A percentile compares a stretch with the other conserved stretches of the same genome.
phyloP scores from a whole-genome alignment of 2,113 vertebrate species.

The Tetrao urogallus region DNA sequence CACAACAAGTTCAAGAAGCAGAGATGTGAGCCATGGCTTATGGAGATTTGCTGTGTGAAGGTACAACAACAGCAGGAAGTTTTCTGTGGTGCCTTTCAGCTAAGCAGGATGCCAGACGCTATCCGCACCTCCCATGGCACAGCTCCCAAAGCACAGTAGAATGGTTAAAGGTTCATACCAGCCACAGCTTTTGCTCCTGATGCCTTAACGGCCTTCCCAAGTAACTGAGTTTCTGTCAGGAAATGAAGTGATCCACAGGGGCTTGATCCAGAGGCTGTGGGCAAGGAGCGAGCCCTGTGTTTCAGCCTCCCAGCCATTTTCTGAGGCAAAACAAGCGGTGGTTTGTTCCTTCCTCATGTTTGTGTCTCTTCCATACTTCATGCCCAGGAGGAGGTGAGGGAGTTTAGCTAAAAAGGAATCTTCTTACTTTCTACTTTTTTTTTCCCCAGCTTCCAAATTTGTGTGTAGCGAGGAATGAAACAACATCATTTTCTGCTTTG shows the following conservation, averaged over 20 bases:
- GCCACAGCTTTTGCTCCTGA: background rate
- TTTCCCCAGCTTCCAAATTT: slow-evolving; percentile 19
- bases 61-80: background rate
- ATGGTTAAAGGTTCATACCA: background rate
- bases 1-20: background rate
- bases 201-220: background rate
- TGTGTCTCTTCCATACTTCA: background rate
- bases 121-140: background rate
- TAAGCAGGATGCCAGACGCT: background rate
- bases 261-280: background rate
- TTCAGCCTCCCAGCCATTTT: background rate
- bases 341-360: background rate
- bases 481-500: slow-evolving; percentile 66
- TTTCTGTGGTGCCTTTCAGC: background rate
- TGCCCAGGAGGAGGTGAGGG: background rate
- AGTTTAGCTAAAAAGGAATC: slow-evolving; percentile 31
- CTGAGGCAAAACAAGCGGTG: background rate
- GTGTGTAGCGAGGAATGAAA: slow-evolving; percentile 44
- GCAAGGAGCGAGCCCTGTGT: accelerated
- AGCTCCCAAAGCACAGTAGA: background rate
- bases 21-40: accelerated
- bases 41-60: background rate
- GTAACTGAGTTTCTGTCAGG: background rate
- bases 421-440: background rate
- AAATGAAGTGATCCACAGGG: background rate